Evolutionary conservation across 1,140 invertebrate genomes (phyloP), one percentile per base, ranked within the genome.

Genomic region (Formica selysi): DNA sequence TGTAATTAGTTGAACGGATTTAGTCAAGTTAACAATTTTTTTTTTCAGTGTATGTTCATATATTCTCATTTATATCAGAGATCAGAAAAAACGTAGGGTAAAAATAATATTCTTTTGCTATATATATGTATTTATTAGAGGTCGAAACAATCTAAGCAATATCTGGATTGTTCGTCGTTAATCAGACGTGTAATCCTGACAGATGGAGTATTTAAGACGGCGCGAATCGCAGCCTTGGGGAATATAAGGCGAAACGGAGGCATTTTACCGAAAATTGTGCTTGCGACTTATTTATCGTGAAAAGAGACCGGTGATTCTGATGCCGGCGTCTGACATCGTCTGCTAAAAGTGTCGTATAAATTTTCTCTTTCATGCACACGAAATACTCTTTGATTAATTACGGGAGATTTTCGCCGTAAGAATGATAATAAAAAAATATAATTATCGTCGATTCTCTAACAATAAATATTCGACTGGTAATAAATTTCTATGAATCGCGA

Each of bases 381-480:
- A 73, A 78, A 54, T 85, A 19, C 11, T 57, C n/a, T 4, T 3
- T 62, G 54, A 76, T 76, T 62, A 76, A 78, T 78, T 10, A 16
- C 32, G 1, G 32, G 19, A 65, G 13, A 57, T 78, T 41, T 65
- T 19, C 64, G 26, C 38, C 19, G 19, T 32, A 4, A 32, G 13
- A 22, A 8, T 10, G 16, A 44, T 81, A 73, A 74, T 83, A 62
- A 74, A 74, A 51, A 83, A 62, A 80, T 57, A 80, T 26, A 51
- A 70, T 79, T 44, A 41, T 80, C 7, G 6, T 57, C 36, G 48
- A 38, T 71, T 2, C 11, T 16, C 8, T 29, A 44, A 59, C 13
- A n/a, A 22, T 5, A 3, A 59, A 0, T 26, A 38, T 59, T 32
- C 16, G 11, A 41, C n/a, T 38, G 38, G 10, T 44, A 32, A 19